Conservation (phyloP, 23 tunicate genomes). For the Diplosoma virens region DNA sequence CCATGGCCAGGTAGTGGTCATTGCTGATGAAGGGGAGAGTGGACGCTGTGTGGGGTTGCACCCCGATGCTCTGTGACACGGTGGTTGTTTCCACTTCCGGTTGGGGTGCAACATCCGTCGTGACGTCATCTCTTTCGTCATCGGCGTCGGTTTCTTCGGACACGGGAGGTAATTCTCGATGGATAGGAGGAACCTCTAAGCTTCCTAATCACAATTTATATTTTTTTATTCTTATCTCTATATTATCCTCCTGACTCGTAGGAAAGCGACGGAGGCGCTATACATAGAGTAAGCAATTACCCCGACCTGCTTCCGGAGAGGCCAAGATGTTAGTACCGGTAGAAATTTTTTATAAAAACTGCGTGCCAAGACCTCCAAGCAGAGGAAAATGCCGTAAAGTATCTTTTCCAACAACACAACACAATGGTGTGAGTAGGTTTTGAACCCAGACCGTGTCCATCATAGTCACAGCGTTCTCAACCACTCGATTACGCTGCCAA, state of each 20-base stretch:
- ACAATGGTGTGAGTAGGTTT: too few relatives aligned
- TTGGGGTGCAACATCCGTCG: not conserved
- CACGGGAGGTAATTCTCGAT: slow-evolving; percentile 43
- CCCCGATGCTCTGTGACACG: slow-evolving; percentile 24
- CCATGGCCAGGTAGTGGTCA: slow-evolving; percentile 63
- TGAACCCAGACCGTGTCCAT: too few relatives aligned
- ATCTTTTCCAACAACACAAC: not conserved
- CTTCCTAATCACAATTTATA: not conserved
- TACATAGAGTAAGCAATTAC: too few relatives aligned
- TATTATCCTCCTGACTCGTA: too few relatives aligned
- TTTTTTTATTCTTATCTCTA: too few relatives aligned
- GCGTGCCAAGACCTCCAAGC: too few relatives aligned
- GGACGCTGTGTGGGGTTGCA: slow-evolving; percentile 57
- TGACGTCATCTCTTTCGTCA: slow-evolving; percentile 71
- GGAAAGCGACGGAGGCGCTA: too few relatives aligned
- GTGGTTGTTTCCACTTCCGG: slow-evolving; percentile 42
- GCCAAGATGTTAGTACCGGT: too few relatives aligned
- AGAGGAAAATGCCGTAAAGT: too few relatives aligned
- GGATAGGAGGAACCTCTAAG: not conserved
- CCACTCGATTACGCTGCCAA: not conserved
- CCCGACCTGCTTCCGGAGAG: too few relatives aligned
- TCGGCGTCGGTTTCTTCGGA: slow-evolving; percentile 84
- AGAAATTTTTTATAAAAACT: too few relatives aligned
- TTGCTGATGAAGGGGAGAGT: slow-evolving; percentile 58
- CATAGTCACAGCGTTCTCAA: too few relatives aligned